Conservation (phyloP, 92 coral and sea anemone species). For the Meandrina meandrites region DNA sequence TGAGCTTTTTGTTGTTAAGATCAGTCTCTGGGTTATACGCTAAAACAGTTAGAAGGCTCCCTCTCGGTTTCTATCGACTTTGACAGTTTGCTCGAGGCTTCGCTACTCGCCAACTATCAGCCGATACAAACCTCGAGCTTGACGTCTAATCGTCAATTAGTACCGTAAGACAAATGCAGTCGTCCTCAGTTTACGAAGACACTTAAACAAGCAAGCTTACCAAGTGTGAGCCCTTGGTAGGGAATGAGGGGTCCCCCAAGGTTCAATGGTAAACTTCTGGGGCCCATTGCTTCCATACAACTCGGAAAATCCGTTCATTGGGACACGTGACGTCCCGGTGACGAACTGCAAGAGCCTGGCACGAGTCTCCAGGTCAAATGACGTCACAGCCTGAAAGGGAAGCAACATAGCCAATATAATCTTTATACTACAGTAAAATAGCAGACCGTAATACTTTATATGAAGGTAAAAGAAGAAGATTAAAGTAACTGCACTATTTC, state of each 20-base stretch:
- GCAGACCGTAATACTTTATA: not conserved
- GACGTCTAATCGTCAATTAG: too few species aligned
- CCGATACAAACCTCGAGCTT: too few species aligned
- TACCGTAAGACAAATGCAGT: too few species aligned
- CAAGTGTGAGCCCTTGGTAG: conserved; percentile 99
- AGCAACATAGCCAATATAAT: not conserved
- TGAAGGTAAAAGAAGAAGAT: too few species aligned
- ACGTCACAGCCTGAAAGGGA: conserved; percentile 73
- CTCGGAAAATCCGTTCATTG: conserved; percentile 98
- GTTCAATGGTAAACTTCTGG: conserved; percentile 95
- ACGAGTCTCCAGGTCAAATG: conserved; percentile 95
- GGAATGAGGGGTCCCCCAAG: conserved; percentile 98
- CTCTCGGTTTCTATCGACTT: too few species aligned
- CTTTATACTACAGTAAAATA: not conserved
- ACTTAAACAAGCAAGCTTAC: conserved; percentile 49
- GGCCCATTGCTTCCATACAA: conserved; percentile 98
- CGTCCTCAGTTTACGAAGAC: too few species aligned
- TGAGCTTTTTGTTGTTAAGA: too few species aligned
- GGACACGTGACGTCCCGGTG: conserved; percentile 98
- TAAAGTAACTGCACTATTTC: not conserved
- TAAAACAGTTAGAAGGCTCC: too few species aligned
- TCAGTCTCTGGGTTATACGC: too few species aligned
- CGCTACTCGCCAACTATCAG: too few species aligned
- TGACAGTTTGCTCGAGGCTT: too few species aligned
- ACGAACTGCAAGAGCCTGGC: conserved; percentile 99